These are phyloP conservation scores for Tyto alba DNA, from an alignment of 2,113 vertebrate species.

Conservation along the genomic window DNA sequence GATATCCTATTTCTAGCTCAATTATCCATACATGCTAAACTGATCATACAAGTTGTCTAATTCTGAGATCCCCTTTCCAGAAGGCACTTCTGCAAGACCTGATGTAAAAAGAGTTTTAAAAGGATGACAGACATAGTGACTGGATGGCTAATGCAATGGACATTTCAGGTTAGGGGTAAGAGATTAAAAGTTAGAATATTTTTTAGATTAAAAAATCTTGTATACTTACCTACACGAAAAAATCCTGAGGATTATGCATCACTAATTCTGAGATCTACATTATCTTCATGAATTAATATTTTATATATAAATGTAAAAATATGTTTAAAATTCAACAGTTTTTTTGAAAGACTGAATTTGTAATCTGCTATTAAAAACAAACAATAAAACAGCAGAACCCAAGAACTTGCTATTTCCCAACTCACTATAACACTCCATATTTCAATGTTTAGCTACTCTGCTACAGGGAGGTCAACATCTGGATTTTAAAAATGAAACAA, in stretches of 20 bases:
- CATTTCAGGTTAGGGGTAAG: not conserved
- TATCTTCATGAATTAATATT: not conserved
- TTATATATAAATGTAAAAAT: not conserved
- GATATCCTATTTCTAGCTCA: not conserved
- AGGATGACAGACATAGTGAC: not conserved
- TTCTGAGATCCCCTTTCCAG: not conserved
- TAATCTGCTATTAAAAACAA: not conserved
- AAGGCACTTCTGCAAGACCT: not conserved
- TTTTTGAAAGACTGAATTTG: not conserved
- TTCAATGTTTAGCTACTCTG: not conserved
- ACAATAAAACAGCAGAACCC: not conserved
- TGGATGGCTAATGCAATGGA: not conserved
- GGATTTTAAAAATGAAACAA: not conserved
- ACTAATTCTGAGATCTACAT: not conserved
- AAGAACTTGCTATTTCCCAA: not conserved
- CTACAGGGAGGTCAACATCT: not conserved
- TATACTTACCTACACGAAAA: not conserved
- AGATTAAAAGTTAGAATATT: not conserved
- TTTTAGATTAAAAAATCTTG: not conserved
- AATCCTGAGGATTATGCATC: not conserved
- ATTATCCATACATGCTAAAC: not conserved
- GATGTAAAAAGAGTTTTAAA: not conserved
- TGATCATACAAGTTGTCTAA: not conserved
- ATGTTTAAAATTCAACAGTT: not conserved
- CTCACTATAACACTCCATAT: not conserved